Percentiles rank a stretch among this genome's conserved stretches.
phyloP scores from a whole-genome alignment of 2,797 vertebrate genomes.

The Girardinus metallicus region DNA sequence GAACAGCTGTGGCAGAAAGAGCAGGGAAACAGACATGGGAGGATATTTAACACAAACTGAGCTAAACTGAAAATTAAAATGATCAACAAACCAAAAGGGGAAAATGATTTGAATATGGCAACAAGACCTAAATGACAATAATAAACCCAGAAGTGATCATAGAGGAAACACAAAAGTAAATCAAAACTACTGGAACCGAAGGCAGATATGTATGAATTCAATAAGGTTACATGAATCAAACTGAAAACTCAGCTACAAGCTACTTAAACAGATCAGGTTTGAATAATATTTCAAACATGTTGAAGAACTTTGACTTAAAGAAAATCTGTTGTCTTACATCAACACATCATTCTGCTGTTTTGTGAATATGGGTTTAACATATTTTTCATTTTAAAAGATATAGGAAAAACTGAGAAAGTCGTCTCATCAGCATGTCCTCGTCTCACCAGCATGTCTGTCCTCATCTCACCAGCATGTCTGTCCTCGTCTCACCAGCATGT shows the following conservation, averaged over 20 bases:
- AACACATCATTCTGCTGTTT: not conserved
- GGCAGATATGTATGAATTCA: not conserved
- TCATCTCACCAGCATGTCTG: not conserved
- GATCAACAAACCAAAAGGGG: not conserved
- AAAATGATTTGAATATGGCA: too few species aligned
- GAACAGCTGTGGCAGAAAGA: not conserved
- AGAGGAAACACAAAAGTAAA: not conserved
- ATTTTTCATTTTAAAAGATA: not conserved
- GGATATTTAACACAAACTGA: not conserved
- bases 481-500: not conserved
- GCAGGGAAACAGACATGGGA: not conserved
- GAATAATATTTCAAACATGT: not conserved
- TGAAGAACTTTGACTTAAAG: not conserved
- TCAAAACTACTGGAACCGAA: not conserved
- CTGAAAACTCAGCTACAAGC: not conserved
- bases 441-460: too few species aligned
- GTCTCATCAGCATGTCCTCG: not conserved
- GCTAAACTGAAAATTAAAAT: not conserved
- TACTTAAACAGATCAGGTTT: not conserved
- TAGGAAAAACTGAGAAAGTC: not conserved
- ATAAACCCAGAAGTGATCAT: not conserved
- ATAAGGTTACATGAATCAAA: too few species aligned
- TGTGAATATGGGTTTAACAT: not conserved
- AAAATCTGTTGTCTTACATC: not conserved
- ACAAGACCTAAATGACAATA: too few species aligned